phyloP scores from a whole-genome alignment of 2,113 vertebrate species.

The Tragelaphus buxtoni region DNA sequence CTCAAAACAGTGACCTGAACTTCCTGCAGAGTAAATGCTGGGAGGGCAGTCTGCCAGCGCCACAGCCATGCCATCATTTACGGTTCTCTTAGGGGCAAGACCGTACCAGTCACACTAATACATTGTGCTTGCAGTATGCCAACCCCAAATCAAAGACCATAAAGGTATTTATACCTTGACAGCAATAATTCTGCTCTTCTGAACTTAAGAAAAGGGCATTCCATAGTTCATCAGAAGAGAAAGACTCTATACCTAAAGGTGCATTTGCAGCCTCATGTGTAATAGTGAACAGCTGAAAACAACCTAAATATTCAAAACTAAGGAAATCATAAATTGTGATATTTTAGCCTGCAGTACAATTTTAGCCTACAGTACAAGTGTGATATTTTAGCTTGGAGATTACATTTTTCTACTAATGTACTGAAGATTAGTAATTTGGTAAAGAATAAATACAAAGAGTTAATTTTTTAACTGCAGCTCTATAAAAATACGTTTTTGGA shows the following conservation, averaged over 20 bases:
- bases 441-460: background rate
- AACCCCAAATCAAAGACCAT: background rate
- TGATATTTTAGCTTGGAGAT: background rate
- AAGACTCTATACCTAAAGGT: background rate
- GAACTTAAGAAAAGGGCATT: background rate
- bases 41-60: background rate
- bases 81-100: background rate
- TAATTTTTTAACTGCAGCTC: background rate
- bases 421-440: background rate
- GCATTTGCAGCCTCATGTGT: background rate
- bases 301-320: background rate
- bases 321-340: background rate
- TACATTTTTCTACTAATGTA: background rate
- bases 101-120: background rate
- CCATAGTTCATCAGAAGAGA: background rate
- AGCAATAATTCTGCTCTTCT: background rate
- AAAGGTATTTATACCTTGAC: background rate
- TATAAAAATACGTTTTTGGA: background rate
- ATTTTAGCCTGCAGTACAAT: background rate
- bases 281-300: background rate
- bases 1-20: background rate
- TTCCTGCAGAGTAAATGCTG: background rate
- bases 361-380: background rate
- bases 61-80: background rate
- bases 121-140: background rate